phyloP scores from a whole-genome alignment of 2,113 vertebrate genomes.

The Hemicordylus capensis region DNA sequence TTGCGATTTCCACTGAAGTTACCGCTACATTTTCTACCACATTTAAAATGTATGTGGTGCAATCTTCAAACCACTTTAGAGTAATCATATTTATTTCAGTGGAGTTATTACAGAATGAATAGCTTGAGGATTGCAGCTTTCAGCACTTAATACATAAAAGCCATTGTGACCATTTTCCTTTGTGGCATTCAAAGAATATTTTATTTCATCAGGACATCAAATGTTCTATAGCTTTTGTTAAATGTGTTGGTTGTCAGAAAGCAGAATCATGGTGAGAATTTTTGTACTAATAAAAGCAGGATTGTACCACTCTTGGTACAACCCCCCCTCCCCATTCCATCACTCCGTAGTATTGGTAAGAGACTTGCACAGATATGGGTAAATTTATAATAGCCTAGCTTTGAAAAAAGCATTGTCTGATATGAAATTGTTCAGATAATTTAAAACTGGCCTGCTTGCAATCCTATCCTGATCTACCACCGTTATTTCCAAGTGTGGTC shows the following conservation, averaged over 20 bases:
- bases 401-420: not conserved
- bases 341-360: not conserved
- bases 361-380: constrained; percentile 2
- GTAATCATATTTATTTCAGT: constrained; percentile 20
- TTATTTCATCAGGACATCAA: constrained; percentile 4
- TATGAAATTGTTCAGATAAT: not conserved
- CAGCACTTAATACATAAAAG: not conserved
- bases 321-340: no score
- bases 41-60: not conserved
- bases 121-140: not conserved
- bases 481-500: not conserved
- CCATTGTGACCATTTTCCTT: constrained; percentile 2
- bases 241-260: not conserved
- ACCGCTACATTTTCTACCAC: not conserved
- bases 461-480: not conserved
- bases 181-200: constrained; percentile 9
- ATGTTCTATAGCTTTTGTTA: constrained; percentile 4
- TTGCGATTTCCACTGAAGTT: not conserved
- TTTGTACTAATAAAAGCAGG: not conserved
- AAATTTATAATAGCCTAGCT: not conserved
- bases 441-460: not conserved
- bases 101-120: not conserved
- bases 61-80: not conserved
- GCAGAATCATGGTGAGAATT: constrained; percentile 10
- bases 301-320: not conserved